Evolutionary conservation across 2,888 invertebrate species (phyloP).

Genomic region (Cheilosia urbana): DNA sequence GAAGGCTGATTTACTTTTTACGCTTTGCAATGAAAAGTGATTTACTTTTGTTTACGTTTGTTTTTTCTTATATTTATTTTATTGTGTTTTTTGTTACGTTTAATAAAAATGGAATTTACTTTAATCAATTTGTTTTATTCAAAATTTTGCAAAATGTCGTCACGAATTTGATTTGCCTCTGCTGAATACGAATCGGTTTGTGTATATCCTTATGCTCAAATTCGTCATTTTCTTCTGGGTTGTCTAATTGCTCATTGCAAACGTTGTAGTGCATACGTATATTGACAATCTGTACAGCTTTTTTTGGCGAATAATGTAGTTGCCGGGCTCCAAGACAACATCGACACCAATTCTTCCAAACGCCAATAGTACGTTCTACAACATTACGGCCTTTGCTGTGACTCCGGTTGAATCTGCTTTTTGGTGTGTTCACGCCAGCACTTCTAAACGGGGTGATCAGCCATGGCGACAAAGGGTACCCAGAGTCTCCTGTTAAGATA

Average conservation of each 20-base stretch:
- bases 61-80: background rate
- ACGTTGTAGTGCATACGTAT: conserved; percentile 1
- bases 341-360: conserved; percentile 15
- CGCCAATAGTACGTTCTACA: conserved; percentile 14
- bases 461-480: conserved; percentile 11
- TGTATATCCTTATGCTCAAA: background rate
- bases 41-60: background rate
- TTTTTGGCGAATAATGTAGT: too few relatives aligned
- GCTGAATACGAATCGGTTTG: conserved; percentile 6
- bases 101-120: background rate
- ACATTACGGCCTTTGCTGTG: conserved; percentile 8
- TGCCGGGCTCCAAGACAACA: background rate
- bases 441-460: background rate
- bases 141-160: conserved; percentile 1
- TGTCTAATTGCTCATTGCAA: background rate
- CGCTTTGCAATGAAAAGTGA: background rate
- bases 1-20: conserved; percentile 10
- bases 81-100: background rate
- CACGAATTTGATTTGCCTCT: too few relatives aligned
- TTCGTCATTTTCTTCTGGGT: background rate
- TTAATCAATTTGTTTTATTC: background rate
- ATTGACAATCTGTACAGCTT: background rate
- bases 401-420: conserved; percentile 11
- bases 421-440: conserved; percentile 5
- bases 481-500: conserved; percentile 7